These are phyloP conservation scores for Dolichotis patagonum DNA, from an alignment of 2,113 vertebrate genomes.

Conservation along the genomic window DNA sequence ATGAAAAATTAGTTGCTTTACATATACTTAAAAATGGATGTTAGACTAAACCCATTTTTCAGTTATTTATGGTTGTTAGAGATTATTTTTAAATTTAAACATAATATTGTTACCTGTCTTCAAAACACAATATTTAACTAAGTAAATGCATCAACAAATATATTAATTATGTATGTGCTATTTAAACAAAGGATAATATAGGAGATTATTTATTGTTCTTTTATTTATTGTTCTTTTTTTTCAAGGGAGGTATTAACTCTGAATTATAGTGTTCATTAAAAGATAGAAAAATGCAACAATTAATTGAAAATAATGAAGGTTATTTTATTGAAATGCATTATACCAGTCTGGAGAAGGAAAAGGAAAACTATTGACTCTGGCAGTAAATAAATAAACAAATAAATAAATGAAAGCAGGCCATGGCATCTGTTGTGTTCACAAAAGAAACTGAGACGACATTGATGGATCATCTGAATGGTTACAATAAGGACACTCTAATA, in stretches of 20 bases:
- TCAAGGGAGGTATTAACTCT: slow-evolving; percentile 1
- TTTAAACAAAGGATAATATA: slow-evolving; percentile 14
- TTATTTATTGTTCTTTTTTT: not conserved
- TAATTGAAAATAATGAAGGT: not conserved
- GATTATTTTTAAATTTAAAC: not conserved
- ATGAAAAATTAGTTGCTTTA: not conserved
- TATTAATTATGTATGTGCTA: not conserved
- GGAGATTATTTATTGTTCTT: not conserved
- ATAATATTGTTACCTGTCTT: not conserved
- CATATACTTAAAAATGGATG: not conserved
- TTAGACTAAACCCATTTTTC: not conserved
- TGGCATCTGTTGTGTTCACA: not conserved
- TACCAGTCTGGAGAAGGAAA: not conserved
- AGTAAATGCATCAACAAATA: slow-evolving; percentile 17
- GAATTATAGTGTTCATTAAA: not conserved
- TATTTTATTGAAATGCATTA: slow-evolving; percentile 33
- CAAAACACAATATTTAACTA: not conserved
- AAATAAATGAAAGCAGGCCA: not conserved
- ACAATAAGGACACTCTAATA: not conserved
- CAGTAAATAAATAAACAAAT: not conserved
- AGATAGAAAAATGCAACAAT: not conserved
- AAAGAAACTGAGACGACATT: not conserved
- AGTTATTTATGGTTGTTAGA: not conserved
- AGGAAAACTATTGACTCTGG: not conserved
- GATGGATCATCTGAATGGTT: not conserved